Percentiles rank a stretch among this genome's conserved stretches.
These are phyloP conservation scores for Psilanteris sp. DNA, from an alignment of 1,140 invertebrate species.

Conservation along the genomic window DNA sequence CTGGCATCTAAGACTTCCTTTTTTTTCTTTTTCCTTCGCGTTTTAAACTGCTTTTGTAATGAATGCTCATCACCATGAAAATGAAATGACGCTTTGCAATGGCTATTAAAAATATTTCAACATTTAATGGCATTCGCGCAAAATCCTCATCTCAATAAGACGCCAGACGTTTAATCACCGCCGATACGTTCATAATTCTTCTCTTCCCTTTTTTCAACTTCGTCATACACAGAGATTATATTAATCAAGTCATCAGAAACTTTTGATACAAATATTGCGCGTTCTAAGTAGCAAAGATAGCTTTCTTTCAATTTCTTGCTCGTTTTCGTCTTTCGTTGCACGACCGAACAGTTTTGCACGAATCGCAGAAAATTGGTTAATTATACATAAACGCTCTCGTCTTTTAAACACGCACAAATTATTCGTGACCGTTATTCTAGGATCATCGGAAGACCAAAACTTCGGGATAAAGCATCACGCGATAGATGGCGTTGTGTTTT, in stretches of 20 bases:
- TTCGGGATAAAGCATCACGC: too few relatives aligned
- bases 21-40: neutral
- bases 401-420: too few relatives aligned
- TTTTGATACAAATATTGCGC: conserved; percentile 26
- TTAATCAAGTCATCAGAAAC: conserved; percentile 21
- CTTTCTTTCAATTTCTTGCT: too few relatives aligned
- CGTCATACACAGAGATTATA: conserved; percentile 29
- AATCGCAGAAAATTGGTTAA: too few relatives aligned
- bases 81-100: conserved; percentile 42
- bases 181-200: conserved; percentile 10
- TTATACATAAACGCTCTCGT: too few relatives aligned
- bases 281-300: conserved; percentile 9
- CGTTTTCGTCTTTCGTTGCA: too few relatives aligned
- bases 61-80: conserved; percentile 59
- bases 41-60: conserved; percentile 45
- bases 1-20: conserved; percentile 49
- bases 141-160: conserved; percentile 19
- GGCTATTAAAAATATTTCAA: conserved; percentile 55
- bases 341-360: too few relatives aligned
- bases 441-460: too few relatives aligned
- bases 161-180: conserved; percentile 9
- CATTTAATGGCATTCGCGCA: conserved; percentile 24
- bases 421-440: too few relatives aligned
- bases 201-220: too few relatives aligned
- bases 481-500: too few relatives aligned